Base-by-base conservation (phyloP, 2,113 vertebrate species). In the Sinosuthora webbiana region DNA sequence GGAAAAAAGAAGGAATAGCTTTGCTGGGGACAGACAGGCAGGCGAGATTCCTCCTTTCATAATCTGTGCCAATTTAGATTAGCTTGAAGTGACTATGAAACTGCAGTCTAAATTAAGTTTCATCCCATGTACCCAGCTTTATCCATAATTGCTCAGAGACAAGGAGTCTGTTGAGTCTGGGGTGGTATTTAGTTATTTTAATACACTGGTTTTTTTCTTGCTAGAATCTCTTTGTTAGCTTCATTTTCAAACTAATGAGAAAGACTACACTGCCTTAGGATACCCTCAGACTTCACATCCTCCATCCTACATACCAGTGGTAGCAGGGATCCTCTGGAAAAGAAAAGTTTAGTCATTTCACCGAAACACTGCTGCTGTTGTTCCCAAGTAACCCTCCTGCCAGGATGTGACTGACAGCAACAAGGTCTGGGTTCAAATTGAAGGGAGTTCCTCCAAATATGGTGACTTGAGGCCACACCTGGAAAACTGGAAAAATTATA, bases 31-130 rank as follows among this genome's bases (percentile, higher is more conserved):
- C 62, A 86, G 55, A 59, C 62, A 86, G 59, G 63, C 71, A 69
- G 42, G 35, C 14, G 0, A 80, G 67, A 76, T 82, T 70, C 50
- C 73, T 88, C 65, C 67, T 71, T 92, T 93, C 56, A 83, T 52
- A 67, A 78, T 49, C 11, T 10, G 18, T 92, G 79, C 63, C 90
- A 86, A 35, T 23, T 87, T 85, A 94, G 74, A 92, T 96, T 70
- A 95, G 71, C 47, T 92, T 86, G 67, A 92, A 93, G 85, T 77
- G 83, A 77, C 79, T 89, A 45, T 41, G 83, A 87, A 96, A 87
- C 64, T 83, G 56, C 24, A 90, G 70, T 52, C 88, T 92, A 90
- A 96, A 90, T 92, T 95, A 83, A 87, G 80, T 93, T 92, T 81
- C 80, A 70, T 83, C 35, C 60, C 59, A 59, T 62, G 59, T 63